Percentiles rank a stretch among this genome's conserved stretches.
Evolutionary conservation across 2,888 invertebrate species (phyloP).

Genomic region (Copidosoma aretas): DNA sequence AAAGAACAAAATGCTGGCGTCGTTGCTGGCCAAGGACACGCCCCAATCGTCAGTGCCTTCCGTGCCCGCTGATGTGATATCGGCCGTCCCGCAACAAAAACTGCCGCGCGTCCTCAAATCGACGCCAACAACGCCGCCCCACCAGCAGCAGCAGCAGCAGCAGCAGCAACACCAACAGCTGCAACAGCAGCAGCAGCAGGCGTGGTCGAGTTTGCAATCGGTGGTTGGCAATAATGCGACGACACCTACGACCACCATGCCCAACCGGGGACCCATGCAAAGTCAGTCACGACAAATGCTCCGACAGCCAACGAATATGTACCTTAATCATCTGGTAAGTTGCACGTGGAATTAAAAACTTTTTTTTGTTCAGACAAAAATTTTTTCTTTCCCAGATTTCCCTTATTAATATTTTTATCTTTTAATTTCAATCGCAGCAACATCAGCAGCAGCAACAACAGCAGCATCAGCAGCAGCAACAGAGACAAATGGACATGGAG

Average conservation of each 20-base stretch:
- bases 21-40: constrained; percentile 78
- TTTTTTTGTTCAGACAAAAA: not conserved
- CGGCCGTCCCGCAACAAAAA: constrained; percentile 76
- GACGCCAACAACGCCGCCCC: constrained; percentile 62
- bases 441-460: constrained; percentile 65
- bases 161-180: constrained; percentile 66
- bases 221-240: constrained; percentile 52
- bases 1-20: constrained; percentile 85
- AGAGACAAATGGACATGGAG: constrained; percentile 60
- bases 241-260: constrained; percentile 52
- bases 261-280: constrained; percentile 58
- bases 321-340: constrained; percentile 60
- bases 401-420: constrained; percentile 4
- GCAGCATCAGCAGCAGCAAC: constrained; percentile 57
- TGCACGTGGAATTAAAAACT: too few species aligned
- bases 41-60: constrained; percentile 70
- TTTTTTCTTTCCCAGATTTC: constrained; percentile 12
- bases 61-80: constrained; percentile 70
- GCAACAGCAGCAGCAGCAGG: constrained; percentile 58
- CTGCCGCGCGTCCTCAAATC: constrained; percentile 64
- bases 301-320: constrained; percentile 61
- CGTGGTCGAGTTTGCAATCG: constrained; percentile 56
- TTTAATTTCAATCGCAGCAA: constrained; percentile 55
- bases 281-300: constrained; percentile 61
- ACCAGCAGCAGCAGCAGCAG: constrained; percentile 62